Percentiles rank a stretch among this genome's conserved stretches.
phyloP scores from a whole-genome alignment of 2,113 vertebrate genomes.

The Muntiacus reevesi region DNA sequence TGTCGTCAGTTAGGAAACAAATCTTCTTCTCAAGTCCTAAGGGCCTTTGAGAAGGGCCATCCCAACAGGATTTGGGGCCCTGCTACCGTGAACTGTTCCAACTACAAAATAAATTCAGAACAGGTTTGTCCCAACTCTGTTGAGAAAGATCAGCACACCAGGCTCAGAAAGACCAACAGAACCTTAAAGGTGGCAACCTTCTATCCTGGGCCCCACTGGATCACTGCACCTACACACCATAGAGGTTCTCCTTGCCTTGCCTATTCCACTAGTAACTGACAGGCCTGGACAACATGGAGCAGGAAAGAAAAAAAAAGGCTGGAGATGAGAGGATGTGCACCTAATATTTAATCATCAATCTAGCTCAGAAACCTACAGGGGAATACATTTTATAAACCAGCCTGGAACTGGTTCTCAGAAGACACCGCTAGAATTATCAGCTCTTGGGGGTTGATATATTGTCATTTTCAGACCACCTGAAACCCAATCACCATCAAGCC shows the following conservation, averaged over 20 bases:
- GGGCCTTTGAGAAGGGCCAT: background rate
- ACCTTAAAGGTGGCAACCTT: background rate
- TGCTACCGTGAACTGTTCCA: background rate
- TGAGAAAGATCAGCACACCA: background rate
- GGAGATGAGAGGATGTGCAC: background rate
- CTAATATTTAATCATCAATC: slow-evolving; percentile 14
- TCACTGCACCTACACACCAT: background rate
- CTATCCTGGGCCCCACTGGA: background rate
- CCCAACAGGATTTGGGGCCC: background rate
- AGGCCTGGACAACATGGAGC: background rate
- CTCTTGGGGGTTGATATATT: background rate
- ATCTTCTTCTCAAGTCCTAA: background rate
- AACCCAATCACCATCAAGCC: background rate
- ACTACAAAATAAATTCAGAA: slow-evolving; percentile 14
- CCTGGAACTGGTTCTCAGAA: background rate
- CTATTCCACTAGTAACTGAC: background rate
- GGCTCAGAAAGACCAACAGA: background rate
- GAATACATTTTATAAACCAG: background rate
- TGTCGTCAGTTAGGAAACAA: background rate
- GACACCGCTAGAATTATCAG: background rate
- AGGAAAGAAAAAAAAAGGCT: background rate
- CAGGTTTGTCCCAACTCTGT: background rate
- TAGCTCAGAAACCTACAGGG: background rate
- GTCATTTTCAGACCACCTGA: background rate
- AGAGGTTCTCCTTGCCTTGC: background rate